Evolutionary conservation across 2,797 vertebrate genomes (phyloP), one percentile per base, ranked within the genome.

Genomic region (Petrocephalus schoutedeni): DNA sequence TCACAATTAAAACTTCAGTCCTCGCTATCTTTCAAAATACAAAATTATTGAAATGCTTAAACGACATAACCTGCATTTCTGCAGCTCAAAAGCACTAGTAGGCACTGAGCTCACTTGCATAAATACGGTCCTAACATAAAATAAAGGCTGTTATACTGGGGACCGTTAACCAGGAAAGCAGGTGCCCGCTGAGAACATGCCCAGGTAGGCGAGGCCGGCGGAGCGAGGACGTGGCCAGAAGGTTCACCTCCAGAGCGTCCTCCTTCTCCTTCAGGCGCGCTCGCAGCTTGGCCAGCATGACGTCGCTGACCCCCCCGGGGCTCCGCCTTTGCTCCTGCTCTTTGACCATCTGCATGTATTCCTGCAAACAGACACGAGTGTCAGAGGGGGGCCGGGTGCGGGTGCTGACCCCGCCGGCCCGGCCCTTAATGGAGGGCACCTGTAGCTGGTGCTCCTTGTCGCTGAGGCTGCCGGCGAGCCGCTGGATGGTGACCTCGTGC

Each of bases 391-490:
- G 10, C 32, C 2, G 28, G 41, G 41, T 45, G 41, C 3, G 41
- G 41, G 41, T 3, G n/a, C 21, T 23, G 12, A 9, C n/a, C 21
- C 82, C 8, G 4, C 21, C 14, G 10, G 82, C 82, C 45, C 6
- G n/a, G 51, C 86, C 23, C 85, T 4, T 80, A 21, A 41, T 45
- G 19, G 45, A 96, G 1, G 28, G 6, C 32, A 74, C 96, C 95
- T 96, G 96, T 1, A 97, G 92, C 92, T 97, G 94, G 80, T 96
- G 94, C 89, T 97, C 97, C 91, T 97, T 97, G 84, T 97, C 96
- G 56, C 88, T 93, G 87, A 96, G 90, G 2, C 88, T 96, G 92
- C 95, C 95, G 54, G 94, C 96, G 36, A 98, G 95, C 82, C 89
- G 93, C 88, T 95, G 95, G 92, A 98, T 95, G 88, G 93, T 93